A percentile compares a stretch with the other conserved stretches of the same genome.
Conservation (phyloP, 2,888 invertebrate species). For the Tanaodytes sp. region DNA sequence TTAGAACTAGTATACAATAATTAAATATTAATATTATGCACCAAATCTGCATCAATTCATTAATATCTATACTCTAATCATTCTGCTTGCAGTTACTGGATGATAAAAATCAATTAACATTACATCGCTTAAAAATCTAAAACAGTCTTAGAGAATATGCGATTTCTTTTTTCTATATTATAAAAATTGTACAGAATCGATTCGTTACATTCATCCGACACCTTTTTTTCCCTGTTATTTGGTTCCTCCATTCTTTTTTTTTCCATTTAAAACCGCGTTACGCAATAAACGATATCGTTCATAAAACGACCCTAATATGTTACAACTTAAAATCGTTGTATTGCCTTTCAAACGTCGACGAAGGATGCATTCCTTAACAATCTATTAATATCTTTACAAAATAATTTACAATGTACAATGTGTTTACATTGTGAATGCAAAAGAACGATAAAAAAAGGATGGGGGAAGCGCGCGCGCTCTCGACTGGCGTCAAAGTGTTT, state of each 20-base stretch:
- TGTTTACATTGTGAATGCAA: conserved; percentile 27
- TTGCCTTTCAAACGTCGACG: neutral
- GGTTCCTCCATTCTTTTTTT: too few species aligned
- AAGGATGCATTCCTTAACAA: neutral
- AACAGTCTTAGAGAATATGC: conserved; percentile 44
- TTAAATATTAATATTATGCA: conserved; percentile 45
- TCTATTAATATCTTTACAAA: neutral
- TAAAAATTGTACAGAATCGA: neutral
- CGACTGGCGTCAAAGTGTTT: too few species aligned
- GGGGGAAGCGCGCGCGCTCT: too few species aligned
- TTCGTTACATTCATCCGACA: neutral
- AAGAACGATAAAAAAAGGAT: neutral
- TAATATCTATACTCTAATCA: neutral
- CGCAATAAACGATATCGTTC: conserved; percentile 10
- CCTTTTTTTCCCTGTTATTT: neutral
- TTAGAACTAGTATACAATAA: conserved; percentile 24
- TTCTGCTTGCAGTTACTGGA: too few species aligned
- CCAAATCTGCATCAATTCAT: conserved; percentile 9
- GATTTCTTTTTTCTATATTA: conserved; percentile 13
- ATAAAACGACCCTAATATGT: conserved; percentile 14
- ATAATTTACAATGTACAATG: conserved; percentile 33
- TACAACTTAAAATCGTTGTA: conserved; percentile 27
- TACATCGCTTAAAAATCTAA: conserved; percentile 35
- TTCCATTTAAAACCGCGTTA: conserved; percentile 2
- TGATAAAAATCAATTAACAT: conserved; percentile 1